Conservation (phyloP, 2,113 vertebrate species). For the Hiodon alosoides region DNA sequence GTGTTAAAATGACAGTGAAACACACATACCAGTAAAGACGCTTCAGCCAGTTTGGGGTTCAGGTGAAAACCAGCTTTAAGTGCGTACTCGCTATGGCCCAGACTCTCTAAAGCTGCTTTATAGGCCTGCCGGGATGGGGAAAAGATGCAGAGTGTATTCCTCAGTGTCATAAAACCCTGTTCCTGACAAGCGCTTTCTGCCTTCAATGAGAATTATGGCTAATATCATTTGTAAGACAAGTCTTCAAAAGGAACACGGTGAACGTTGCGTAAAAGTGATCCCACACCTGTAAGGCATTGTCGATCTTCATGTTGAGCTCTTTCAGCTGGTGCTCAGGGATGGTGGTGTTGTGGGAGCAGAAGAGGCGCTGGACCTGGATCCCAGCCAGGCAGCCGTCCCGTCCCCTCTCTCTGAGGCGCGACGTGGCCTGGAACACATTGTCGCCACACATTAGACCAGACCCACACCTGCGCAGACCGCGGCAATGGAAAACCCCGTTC, state of each 20-base stretch:
- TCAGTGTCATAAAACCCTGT: neutral
- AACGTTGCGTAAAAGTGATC: too few species aligned
- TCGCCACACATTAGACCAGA: neutral
- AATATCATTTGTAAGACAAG: too few species aligned
- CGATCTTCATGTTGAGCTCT: constrained; percentile 91
- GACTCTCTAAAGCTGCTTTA: constrained; percentile 85
- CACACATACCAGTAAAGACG: constrained; percentile 79
- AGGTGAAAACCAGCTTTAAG: constrained; percentile 96
- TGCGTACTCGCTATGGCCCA: constrained; percentile 94
- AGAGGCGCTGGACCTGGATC: constrained; percentile 95
- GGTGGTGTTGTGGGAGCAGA: constrained; percentile 87
- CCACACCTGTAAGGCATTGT: constrained; percentile 87
- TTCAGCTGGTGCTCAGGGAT: constrained; percentile 96
- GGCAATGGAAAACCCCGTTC: neutral
- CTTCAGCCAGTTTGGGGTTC: constrained; percentile 91
- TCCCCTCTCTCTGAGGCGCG: constrained; percentile 81
- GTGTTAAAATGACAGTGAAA: neutral
- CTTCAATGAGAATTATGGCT: too few species aligned
- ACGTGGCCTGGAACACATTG: constrained; percentile 70
- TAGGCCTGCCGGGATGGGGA: constrained; percentile 69
- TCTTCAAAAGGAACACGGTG: too few species aligned
- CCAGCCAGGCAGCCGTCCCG: constrained; percentile 88
- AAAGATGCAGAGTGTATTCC: neutral
- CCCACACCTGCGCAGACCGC: neutral
- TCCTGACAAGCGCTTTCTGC: too few species aligned